Evolutionary conservation across 2,888 invertebrate species (phyloP).

Genomic region (Meghimatium bilineatum): DNA sequence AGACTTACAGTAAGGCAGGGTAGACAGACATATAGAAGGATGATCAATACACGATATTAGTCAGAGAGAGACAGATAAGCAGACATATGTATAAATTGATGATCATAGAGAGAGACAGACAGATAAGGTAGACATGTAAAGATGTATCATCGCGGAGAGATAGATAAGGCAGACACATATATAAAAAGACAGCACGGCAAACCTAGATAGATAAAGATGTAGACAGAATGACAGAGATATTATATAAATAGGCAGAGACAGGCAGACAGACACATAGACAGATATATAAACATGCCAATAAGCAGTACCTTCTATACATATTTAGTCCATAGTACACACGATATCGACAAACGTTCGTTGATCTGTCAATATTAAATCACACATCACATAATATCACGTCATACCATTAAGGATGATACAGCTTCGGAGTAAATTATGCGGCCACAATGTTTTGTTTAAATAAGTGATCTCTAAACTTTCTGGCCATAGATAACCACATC

Average conservation of each 20-base stretch:
- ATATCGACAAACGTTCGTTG: background rate
- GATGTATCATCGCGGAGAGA: background rate
- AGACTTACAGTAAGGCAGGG: too few relatives aligned
- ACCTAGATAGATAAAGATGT: too few relatives aligned
- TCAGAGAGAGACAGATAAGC: too few relatives aligned
- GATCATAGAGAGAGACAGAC: too few relatives aligned
- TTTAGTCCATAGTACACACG: background rate
- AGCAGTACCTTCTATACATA: background rate
- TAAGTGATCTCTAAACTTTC: background rate
- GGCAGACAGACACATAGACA: background rate
- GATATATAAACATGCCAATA: background rate
- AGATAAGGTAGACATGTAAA: background rate
- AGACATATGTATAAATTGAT: too few relatives aligned
- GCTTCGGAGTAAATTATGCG: background rate
- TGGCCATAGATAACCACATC: background rate
- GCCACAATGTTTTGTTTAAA: background rate
- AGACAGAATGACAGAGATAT: too few relatives aligned
- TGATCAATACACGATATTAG: too few relatives aligned
- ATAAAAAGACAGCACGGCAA: background rate
- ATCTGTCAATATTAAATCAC: too few relatives aligned
- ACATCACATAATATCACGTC: background rate
- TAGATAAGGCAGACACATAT: background rate
- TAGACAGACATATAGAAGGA: too few relatives aligned
- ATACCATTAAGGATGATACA: background rate
- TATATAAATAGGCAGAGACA: background rate